Conservation (phyloP, 2,797 vertebrate species). For the Diplodus sargus region DNA sequence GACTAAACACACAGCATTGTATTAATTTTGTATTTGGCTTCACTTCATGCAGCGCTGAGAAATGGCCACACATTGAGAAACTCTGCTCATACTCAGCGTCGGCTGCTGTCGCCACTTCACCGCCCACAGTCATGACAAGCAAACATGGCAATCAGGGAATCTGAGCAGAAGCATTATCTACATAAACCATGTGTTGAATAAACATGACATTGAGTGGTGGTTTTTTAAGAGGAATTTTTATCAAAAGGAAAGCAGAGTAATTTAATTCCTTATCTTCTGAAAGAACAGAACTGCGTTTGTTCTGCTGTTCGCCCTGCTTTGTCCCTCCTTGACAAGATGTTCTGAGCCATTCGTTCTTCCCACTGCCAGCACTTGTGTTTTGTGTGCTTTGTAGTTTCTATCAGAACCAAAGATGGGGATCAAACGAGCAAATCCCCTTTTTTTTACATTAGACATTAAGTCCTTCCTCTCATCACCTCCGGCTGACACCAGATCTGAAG, state of each 20-base stretch:
- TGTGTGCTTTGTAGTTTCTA: slow-evolving; percentile 12
- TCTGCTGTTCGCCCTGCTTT: slow-evolving; percentile 33
- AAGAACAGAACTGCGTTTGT: slow-evolving; percentile 63
- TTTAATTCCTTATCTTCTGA: slow-evolving; percentile 48
- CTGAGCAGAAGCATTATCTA: slow-evolving; percentile 30
- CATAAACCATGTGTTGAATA: slow-evolving; percentile 41
- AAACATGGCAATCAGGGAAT: slow-evolving; percentile 46
- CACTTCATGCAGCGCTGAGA: slow-evolving; percentile 16
- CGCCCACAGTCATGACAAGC: slow-evolving; percentile 26
- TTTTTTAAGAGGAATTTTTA: slow-evolving; percentile 29
- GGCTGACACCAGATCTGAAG: slow-evolving; percentile 1
- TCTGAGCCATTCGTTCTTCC: slow-evolving; percentile 37
- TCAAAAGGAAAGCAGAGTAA: slow-evolving; percentile 40
- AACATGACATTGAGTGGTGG: slow-evolving; percentile 32
- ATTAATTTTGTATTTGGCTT: slow-evolving; percentile 33
- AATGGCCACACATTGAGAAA: slow-evolving; percentile 38
- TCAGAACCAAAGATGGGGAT: slow-evolving; percentile 30
- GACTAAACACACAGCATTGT: slow-evolving; percentile 19
- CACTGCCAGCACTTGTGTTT: slow-evolving; percentile 15
- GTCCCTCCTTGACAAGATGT: slow-evolving; percentile 32
- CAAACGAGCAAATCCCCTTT: slow-evolving; percentile 28
- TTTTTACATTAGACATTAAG: slow-evolving; percentile 5
- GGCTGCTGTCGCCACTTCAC: slow-evolving; percentile 3
- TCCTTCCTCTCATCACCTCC: slow-evolving; percentile 14
- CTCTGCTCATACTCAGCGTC: not conserved